Evolutionary conservation across 2,113 vertebrate species (phyloP), one percentile per base, ranked within the genome.

Genomic region (Heterotilapia buettikoferi): DNA sequence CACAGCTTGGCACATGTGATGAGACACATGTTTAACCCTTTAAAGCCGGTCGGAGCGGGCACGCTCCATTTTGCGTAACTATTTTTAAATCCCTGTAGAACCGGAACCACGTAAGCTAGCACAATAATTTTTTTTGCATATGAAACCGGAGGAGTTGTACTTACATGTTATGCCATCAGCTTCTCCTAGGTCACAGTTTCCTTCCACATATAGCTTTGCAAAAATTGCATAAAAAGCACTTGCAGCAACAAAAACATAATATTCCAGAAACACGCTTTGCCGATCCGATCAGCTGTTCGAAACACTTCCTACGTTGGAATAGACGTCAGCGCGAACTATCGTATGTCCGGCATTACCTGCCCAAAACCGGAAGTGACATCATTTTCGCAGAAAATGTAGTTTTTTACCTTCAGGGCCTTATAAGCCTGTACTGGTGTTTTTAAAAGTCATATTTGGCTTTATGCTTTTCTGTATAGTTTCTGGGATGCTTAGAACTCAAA

Each of bases 271-370:
- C 53, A 1, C 3, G 2, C 11, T 56, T 26, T 26, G 21, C 21
- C 6, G 2, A 57, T 5, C 21, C 2, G 0, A 57, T 14, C 12
- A 57, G 6, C 54, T 57, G 54, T 26, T 26, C 0, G 0, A 0
- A 57, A 57, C 12, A 8, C 4, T 26, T 56, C 11, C 54, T 13
- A 3, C 0, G 0, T 19, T 9, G 14, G 6, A 47, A 47, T 4
- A 47, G 45, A 47, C 2, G 0, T 47, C 45, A 47, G 16, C 16
- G 0, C 2, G 2, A 50, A 18, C 45, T 50, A 18, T 18, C 1
- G 2, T 0, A 18, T 50, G 16, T 0, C 7, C 16, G 0, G 8
- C 14, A 47, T 47, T 1, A 47, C 14, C 45, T 47, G 54, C 21
- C 54, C 6, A 1, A 26, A 56, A 26, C 0, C 1, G 4, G 54